Base-by-base conservation (phyloP, 2,113 vertebrate genomes). In the Oreochromis spilurus region DNA sequence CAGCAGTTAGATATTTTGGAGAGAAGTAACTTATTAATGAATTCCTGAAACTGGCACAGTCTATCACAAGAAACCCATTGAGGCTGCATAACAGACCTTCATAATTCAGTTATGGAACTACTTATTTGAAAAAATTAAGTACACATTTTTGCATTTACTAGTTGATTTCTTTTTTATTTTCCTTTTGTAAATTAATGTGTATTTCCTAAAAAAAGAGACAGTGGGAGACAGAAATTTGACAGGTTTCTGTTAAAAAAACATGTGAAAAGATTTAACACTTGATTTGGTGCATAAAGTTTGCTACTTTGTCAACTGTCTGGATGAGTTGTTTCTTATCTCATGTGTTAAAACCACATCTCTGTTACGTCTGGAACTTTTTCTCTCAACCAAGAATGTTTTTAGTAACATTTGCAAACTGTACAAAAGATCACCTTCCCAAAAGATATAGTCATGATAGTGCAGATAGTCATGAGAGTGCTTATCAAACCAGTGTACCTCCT, bases 381-480 rank as follows among this genome's bases (percentile, higher is more conserved):
- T 48, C 14, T 48, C 45, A 48, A 16, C 45, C 45, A 48, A 48
- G 45, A 48, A 48, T 26, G 4, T 48, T 17, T 50, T 50, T 50
- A 8, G 45, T 50, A 50, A 50, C 4, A 0, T 50, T 50, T 50
- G 16, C 7, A 50, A 50, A 50, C 16, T 8, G 45, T 50, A 0
- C 45, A 7, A 50, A 50, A 19, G 48, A 0, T 50, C 48, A 50
- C 48, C 16, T 50, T 50, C 48, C 2, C 8, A 50, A 50, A 50
- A 50, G 16, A 50, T 7, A 50, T 17, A 50, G 45, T 50, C 16
- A 50, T 50, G 16, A 21, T 21, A 21, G 21, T 24, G 21, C 21
- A 24, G 21, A 24, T 24, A 24, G 21, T 17, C 16, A 50, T 50
- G 16, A 50, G 16, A 50, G 48, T 50, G 48, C 16, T 50, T 50